Evolutionary conservation across 1,140 invertebrate genomes (phyloP).

Genomic region (Mya arenaria): DNA sequence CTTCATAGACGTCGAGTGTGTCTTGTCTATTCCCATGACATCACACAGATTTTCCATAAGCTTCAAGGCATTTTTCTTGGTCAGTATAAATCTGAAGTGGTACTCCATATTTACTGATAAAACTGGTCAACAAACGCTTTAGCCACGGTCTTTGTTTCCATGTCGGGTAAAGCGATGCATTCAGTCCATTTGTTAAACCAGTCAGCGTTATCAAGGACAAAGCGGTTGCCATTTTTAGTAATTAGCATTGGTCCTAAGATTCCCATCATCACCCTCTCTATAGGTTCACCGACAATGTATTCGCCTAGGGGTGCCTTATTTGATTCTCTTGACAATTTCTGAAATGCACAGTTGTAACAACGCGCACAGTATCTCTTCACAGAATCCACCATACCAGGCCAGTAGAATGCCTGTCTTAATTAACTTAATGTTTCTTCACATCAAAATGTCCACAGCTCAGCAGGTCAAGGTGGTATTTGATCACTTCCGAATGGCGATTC

Average conservation of each 20-base stretch:
- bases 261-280: conserved; percentile 19
- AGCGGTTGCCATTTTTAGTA: conserved; percentile 14
- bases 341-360: background rate
- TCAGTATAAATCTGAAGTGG: conserved; percentile 23
- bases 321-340: background rate
- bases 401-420: background rate
- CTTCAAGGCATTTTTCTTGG: conserved; percentile 22
- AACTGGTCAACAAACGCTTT: conserved; percentile 18
- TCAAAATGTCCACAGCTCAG: background rate
- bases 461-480: background rate
- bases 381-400: background rate
- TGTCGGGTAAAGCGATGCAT: background rate
- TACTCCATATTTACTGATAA: background rate
- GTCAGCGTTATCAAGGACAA: background rate
- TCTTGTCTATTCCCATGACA: conserved; percentile 21
- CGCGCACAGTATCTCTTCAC: background rate
- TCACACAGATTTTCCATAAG: conserved; percentile 15
- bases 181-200: conserved; percentile 32
- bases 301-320: background rate
- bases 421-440: background rate
- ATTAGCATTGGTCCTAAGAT: conserved; percentile 15
- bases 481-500: background rate
- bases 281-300: background rate
- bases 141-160: conserved; percentile 11
- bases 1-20: background rate